These are phyloP conservation scores for Dendrolimus pini DNA, from an alignment of 2,888 invertebrate species.

Conservation along the genomic window DNA sequence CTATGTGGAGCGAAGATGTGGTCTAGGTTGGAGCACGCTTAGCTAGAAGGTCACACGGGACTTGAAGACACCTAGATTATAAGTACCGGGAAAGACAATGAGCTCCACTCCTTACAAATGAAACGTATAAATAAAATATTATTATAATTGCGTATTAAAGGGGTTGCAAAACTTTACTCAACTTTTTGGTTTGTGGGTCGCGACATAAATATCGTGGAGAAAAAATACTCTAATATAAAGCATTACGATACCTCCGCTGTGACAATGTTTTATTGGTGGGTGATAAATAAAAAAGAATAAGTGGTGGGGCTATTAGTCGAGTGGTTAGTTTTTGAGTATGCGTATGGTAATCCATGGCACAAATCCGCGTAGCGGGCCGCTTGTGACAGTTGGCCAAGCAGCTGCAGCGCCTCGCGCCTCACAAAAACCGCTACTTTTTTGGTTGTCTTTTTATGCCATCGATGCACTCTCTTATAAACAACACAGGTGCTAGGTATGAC, in stretches of 20 bases:
- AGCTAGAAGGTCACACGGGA: too few relatives aligned
- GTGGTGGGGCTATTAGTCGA: conserved; percentile 36
- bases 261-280: not conserved
- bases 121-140: too few relatives aligned
- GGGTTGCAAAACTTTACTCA: too few relatives aligned
- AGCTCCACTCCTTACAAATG: too few relatives aligned
- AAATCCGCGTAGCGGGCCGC: conserved; percentile 54
- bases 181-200: too few relatives aligned
- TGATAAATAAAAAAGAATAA: conserved; percentile 10
- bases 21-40: too few relatives aligned
- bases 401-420: conserved; percentile 67
- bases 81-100: too few relatives aligned
- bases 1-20: too few relatives aligned
- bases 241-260: not conserved
- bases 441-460: conserved; percentile 63
- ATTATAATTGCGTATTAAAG: too few relatives aligned
- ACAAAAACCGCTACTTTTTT: conserved; percentile 73
- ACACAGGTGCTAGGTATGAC: conserved; percentile 73
- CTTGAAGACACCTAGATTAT: too few relatives aligned
- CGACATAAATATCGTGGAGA: too few relatives aligned
- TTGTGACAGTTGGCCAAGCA: conserved; percentile 70
- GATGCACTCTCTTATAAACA: conserved; percentile 72
- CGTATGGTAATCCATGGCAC: conserved; percentile 49
- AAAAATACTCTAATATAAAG: too few relatives aligned
- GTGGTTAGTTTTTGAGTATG: conserved; percentile 45